phyloP scores from a whole-genome alignment of 92 coral and sea anemone species.

The Zoanthus sociatus region DNA sequence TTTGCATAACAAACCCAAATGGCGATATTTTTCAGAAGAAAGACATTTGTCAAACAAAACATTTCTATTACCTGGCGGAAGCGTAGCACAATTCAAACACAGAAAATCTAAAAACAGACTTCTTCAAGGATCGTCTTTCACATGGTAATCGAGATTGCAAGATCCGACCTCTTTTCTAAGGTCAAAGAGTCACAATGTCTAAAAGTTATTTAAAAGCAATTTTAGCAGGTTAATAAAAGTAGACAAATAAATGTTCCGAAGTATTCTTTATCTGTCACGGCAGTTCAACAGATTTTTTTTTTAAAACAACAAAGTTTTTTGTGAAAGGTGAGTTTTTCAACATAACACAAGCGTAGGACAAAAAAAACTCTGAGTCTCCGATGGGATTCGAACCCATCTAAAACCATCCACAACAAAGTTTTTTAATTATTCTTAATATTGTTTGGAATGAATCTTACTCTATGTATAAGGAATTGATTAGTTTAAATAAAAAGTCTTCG shows the following conservation, averaged over 20 bases:
- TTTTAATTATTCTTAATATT: slow-evolving; percentile 69
- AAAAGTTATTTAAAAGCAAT: neutral
- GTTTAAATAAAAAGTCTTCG: too few relatives aligned
- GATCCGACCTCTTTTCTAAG: slow-evolving; percentile 10
- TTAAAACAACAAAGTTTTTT: too few relatives aligned
- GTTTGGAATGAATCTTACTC: slow-evolving; percentile 59
- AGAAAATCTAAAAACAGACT: slow-evolving; percentile 4
- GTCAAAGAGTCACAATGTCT: neutral
- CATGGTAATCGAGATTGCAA: slow-evolving; percentile 15
- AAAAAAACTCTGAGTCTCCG: slow-evolving; percentile 31
- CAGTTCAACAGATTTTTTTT: neutral
- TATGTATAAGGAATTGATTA: slow-evolving; percentile 53
- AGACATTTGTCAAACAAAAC: neutral
- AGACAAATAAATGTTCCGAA: neutral
- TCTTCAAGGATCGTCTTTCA: neutral
- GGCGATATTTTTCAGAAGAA: neutral
- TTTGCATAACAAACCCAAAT: slow-evolving; percentile 25
- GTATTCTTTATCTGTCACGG: neutral
- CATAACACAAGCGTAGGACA: too few relatives aligned
- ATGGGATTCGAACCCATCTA: neutral
- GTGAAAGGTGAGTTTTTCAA: too few relatives aligned
- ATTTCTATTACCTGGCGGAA: slow-evolving; percentile 23
- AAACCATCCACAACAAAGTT: slow-evolving; percentile 43
- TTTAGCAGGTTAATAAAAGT: neutral
- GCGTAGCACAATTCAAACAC: slow-evolving; percentile 18